Base-by-base conservation (phyloP, 2,888 invertebrate genomes). In the Eupithecia subumbrata region DNA sequence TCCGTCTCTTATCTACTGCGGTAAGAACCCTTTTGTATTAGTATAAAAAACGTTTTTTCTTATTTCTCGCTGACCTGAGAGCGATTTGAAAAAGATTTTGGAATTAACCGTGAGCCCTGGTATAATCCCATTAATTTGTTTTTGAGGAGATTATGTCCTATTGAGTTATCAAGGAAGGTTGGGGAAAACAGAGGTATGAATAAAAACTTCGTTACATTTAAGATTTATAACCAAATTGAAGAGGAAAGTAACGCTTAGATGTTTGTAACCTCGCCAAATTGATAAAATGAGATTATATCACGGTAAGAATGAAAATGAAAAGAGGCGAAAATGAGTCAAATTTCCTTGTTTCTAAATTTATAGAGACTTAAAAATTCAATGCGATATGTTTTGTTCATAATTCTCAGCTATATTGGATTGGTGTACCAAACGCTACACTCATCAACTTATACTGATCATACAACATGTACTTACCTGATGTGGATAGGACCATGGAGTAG, bases 11-110 rank as follows among this genome's bases (percentile, higher is more conserved):
- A 68, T 60, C 76, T 68, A 68, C 72, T 73, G 70, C 71, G 72
- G 69, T 68, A 76, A 87, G 85, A 85, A 90, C 85, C 86, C 87
- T 87, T 90, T 92, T 90, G 88, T 89, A 89, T 87, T 86, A 85
- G 83, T 85, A 80, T 75, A 86, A 88, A 89, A 88, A 87, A 85
- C 80, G 82, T 78, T 81, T 82, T 85, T 88, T 86, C 85, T 87
- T 86, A 82, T 85, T 86, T 85, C 82, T 82, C 84, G 79, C 85
- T 87, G 86, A 86, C 86, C 85, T 85, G 84, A 82, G 83, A 84
- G 84, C 80, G 84, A 84, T 87, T 87, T 85, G 78, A 84, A 86
- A 86, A 85, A 84, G 84, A 82, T 85, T 87, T 83, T 82, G 75
- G 81, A 80, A 81, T 80, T 82, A 81, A 80, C 76, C 75, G 71